phyloP scores from a whole-genome alignment of 2,888 invertebrate species.

The Polietes domitor region DNA sequence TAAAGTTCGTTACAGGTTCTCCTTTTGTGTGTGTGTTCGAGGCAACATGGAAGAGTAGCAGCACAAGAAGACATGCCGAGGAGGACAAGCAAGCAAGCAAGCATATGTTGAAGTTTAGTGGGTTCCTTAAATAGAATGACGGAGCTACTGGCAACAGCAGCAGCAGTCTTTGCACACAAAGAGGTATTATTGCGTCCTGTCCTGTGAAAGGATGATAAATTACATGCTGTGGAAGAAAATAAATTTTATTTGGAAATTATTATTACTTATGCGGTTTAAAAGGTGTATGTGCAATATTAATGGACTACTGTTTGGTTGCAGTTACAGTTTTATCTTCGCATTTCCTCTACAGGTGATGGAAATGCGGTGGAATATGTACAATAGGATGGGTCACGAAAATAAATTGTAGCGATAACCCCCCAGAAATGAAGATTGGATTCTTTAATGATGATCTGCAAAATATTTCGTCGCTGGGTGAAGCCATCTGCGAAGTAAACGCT shows the following conservation, averaged over 20 bases:
- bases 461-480: no score
- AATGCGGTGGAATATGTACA: no score
- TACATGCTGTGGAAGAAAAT: background rate
- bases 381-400: no score
- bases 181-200: background rate
- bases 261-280: conserved; percentile 4
- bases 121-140: background rate
- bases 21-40: conserved; percentile 14
- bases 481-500: no score
- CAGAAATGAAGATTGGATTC: no score
- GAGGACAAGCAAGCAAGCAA: background rate
- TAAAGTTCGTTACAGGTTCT: conserved; percentile 17
- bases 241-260: conserved; percentile 7
- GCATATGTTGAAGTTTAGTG: conserved; percentile 8
- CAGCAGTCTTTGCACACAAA: background rate
- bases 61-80: background rate
- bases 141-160: background rate
- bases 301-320: background rate
- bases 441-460: no score
- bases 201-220: conserved; percentile 7
- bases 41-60: no score
- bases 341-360: no score
- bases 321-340: background rate
- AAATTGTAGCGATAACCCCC: no score
- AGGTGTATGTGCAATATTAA: background rate